These are phyloP conservation scores for Nomada fucata DNA, from an alignment of 2,888 invertebrate genomes.

Conservation along the genomic window DNA sequence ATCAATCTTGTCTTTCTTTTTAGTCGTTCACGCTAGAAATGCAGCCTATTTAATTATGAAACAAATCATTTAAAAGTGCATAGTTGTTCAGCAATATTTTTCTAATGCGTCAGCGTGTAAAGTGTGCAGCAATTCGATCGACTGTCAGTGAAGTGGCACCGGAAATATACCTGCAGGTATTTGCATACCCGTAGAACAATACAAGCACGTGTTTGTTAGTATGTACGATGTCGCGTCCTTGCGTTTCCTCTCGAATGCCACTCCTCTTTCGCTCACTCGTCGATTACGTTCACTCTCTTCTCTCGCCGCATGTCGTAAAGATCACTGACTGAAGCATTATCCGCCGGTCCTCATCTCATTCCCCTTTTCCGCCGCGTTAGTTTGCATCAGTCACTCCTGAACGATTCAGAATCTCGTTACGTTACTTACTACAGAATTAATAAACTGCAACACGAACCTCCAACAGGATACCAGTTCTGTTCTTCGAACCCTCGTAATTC, in stretches of 20 bases:
- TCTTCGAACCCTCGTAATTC: too few species aligned
- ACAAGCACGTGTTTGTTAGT: conserved; percentile 6
- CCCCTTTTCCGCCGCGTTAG: too few species aligned
- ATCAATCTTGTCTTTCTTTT: too few species aligned
- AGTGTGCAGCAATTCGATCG: not conserved
- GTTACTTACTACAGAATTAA: not conserved
- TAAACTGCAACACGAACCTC: not conserved
- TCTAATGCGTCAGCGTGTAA: too few species aligned
- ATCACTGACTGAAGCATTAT: conserved; percentile 40
- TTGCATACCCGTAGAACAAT: not conserved
- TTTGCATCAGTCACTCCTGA: not conserved
- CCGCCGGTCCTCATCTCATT: conserved; percentile 20
- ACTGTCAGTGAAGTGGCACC: not conserved
- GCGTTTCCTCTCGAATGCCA: conserved; percentile 72
- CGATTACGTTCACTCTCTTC: conserved; percentile 68
- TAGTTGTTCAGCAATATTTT: too few species aligned
- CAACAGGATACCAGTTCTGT: not conserved
- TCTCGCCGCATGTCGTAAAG: conserved; percentile 41
- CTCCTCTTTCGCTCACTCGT: conserved; percentile 66
- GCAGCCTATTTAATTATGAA: too few species aligned
- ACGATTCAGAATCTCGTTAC: not conserved
- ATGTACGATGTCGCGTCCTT: conserved; percentile 70
- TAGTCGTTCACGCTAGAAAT: too few species aligned
- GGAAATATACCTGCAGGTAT: conserved; percentile 12
- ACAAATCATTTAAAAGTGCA: too few species aligned